Percentiles rank a stretch among this genome's conserved stretches.
Conservation (phyloP, 2,113 vertebrate genomes). For the Laterallus jamaicensis region DNA sequence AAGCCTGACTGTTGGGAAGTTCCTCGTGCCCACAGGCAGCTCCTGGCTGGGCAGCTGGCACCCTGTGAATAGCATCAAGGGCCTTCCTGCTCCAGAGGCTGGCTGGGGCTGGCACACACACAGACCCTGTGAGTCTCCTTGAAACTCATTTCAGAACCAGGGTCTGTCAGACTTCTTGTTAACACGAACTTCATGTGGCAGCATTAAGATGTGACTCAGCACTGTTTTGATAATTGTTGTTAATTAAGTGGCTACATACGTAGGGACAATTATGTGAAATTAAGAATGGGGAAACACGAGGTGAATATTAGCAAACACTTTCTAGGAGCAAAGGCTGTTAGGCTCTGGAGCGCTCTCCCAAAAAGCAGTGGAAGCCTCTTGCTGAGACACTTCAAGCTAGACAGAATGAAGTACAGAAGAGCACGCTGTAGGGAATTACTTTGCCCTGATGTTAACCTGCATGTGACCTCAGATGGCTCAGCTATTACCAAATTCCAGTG, state of each 20-base stretch:
- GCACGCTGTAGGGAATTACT: neutral
- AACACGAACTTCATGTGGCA: neutral
- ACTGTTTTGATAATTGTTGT: neutral
- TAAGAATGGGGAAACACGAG: neutral
- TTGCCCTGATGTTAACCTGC: neutral
- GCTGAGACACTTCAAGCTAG: neutral
- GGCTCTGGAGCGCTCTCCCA: neutral
- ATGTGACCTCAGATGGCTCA: neutral
- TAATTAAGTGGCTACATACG: neutral
- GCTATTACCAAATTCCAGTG: conserved; percentile 18
- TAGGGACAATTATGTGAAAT: neutral
- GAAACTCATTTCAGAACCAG: neutral
- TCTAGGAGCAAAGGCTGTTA: neutral
- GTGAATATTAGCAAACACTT: neutral
- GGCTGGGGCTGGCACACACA: neutral
- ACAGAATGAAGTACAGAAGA: neutral
- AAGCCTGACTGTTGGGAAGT: neutral
- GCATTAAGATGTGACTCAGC: neutral
- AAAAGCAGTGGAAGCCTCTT: neutral
- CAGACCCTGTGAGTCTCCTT: neutral
- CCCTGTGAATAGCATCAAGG: accelerated
- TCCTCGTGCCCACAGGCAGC: neutral
- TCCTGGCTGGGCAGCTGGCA: neutral
- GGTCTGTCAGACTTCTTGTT: neutral
- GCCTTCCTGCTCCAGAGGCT: neutral